Evolutionary conservation across 1,140 invertebrate species (phyloP).

Genomic region (Zeugodacus cucurbitae): DNA sequence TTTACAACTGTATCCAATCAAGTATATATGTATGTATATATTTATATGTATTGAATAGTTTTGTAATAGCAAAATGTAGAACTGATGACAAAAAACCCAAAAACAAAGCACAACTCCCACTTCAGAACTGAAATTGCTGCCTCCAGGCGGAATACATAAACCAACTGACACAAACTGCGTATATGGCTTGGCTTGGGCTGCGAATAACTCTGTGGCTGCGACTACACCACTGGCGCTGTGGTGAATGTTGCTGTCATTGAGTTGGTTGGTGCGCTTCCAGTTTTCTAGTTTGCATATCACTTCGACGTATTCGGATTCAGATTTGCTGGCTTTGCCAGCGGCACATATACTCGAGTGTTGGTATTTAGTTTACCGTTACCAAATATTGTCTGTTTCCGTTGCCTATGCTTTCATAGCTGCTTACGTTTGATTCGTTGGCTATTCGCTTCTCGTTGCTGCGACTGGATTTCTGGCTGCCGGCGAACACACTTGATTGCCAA

Average conservation of each 20-base stretch:
- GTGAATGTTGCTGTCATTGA: constrained; percentile 1
- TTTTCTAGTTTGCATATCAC: not conserved
- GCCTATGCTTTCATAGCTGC: not conserved
- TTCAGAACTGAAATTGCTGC: not conserved
- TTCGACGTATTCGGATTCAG: not conserved
- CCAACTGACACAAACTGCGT: not conserved
- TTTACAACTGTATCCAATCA: too few relatives aligned
- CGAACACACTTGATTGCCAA: constrained; percentile 4
- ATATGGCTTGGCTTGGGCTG: not conserved
- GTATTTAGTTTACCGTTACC: not conserved
- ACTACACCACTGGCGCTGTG: not conserved
- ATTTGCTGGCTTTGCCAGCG: not conserved
- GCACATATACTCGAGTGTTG: not conserved
- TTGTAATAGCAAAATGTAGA: too few relatives aligned
- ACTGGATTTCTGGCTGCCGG: not conserved
- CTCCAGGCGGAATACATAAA: not conserved
- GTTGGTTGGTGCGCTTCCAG: not conserved
- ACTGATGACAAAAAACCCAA: not conserved
- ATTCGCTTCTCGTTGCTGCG: not conserved
- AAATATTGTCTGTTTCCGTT: not conserved
- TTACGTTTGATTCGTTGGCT: not conserved
- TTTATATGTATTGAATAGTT: too few relatives aligned
- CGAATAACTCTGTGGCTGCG: not conserved
- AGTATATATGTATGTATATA: too few relatives aligned
- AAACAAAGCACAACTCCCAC: not conserved